Conservation (phyloP, 2,797 vertebrate species). For the Furcifer pardalis region DNA sequence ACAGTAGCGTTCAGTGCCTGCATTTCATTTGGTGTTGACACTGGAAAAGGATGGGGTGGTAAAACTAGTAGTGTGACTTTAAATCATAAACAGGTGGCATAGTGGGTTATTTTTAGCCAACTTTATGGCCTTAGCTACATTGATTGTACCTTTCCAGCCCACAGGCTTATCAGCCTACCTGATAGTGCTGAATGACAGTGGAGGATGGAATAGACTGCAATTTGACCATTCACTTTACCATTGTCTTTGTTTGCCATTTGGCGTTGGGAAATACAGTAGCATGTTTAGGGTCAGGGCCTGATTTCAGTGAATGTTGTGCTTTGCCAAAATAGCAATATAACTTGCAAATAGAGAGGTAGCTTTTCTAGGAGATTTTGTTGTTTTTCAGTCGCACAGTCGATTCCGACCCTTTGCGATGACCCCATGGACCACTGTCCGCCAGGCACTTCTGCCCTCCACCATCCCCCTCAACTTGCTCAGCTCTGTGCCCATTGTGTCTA, state of each 20-base stretch:
- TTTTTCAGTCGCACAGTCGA: too few relatives aligned
- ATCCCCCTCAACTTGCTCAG: too few relatives aligned
- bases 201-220: background rate
- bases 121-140: background rate
- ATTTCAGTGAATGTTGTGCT: background rate
- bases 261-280: too few relatives aligned
- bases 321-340: too few relatives aligned
- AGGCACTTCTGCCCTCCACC: too few relatives aligned
- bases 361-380: too few relatives aligned
- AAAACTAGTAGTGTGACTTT: background rate
- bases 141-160: background rate
- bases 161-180: background rate
- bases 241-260: background rate
- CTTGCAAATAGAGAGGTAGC: too few relatives aligned
- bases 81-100: background rate
- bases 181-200: background rate
- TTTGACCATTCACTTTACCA: background rate
- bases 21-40: background rate
- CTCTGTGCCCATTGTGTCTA: too few relatives aligned
- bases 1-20: background rate
- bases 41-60: background rate
- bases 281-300: background rate
- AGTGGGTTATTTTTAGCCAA: background rate
- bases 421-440: too few relatives aligned
- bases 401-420: too few relatives aligned